Percentiles rank a stretch among this genome's conserved stretches.
Conservation (phyloP, 2,888 invertebrate species). For the Athetis lepigone region DNA sequence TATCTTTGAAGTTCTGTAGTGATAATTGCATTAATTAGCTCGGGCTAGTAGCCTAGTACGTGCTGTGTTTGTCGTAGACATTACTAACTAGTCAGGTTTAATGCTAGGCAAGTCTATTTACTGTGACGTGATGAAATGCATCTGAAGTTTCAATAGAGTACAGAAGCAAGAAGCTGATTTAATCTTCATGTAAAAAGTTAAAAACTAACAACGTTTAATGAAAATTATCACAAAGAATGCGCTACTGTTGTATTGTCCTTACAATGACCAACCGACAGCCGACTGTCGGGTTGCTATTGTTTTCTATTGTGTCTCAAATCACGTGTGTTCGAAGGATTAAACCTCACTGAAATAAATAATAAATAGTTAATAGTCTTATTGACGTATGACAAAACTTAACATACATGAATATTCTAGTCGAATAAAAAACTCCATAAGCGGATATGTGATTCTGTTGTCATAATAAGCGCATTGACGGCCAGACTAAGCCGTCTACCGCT, state of each 20-base stretch:
- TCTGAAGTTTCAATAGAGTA: not conserved
- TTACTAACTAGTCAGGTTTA: slow-evolving; percentile 3
- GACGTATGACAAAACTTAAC: not conserved
- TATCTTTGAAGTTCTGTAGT: slow-evolving; percentile 34
- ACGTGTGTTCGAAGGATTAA: no score
- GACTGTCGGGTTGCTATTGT: no score
- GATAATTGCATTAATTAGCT: slow-evolving; percentile 43
- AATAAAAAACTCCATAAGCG: not conserved
- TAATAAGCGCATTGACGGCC: not conserved
- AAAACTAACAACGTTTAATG: slow-evolving; percentile 3
- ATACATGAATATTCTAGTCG: not conserved
- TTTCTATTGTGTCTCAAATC: no score
- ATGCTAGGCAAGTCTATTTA: slow-evolving; percentile 10
- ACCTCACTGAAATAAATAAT: no score
- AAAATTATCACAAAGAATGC: not conserved
- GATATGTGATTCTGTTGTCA: not conserved
- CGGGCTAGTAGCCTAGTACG: not conserved
- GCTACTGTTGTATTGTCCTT: not conserved
- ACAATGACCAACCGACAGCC: no score
- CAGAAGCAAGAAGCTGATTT: slow-evolving; percentile 2
- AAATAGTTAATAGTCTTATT: no score
- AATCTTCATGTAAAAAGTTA: slow-evolving; percentile 4
- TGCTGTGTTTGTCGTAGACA: slow-evolving; percentile 2
- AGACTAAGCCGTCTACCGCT: not conserved
- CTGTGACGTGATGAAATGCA: not conserved